These are phyloP conservation scores for Alitta virens DNA, from an alignment of 2,888 invertebrate species.

Conservation along the genomic window DNA sequence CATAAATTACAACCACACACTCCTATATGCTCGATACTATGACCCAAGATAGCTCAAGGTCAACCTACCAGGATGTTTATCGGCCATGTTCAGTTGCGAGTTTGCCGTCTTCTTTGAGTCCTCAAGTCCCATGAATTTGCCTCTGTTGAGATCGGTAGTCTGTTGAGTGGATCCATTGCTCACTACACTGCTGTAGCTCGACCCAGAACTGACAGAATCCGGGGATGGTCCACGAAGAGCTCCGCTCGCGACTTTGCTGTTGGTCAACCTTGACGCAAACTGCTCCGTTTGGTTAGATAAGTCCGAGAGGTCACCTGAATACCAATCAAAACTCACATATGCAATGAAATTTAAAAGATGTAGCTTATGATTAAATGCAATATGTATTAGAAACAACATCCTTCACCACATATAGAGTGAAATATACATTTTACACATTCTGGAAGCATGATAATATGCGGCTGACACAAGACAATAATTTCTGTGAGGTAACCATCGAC, in stretches of 20 bases:
- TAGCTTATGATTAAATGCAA: background rate
- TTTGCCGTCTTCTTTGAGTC: background rate
- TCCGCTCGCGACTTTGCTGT: background rate
- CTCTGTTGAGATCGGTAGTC: background rate
- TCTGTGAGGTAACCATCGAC: no score
- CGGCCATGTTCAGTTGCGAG: background rate
- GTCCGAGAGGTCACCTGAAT: conserved; percentile 41
- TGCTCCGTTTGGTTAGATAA: conserved; percentile 47
- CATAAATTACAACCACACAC: no score
- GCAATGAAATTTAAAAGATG: no score
- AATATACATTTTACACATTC: no score
- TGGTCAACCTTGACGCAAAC: conserved; percentile 41
- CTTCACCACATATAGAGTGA: no score
- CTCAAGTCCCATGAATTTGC: background rate
- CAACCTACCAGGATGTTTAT: background rate
- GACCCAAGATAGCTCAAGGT: no score
- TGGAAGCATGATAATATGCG: no score
- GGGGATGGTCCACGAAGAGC: conserved; percentile 18
- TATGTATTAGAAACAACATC: background rate
- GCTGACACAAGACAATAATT: no score
- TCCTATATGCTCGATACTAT: no score
- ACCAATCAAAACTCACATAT: no score
- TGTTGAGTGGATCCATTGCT: conserved; percentile 36
- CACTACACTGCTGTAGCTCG: conserved; percentile 50
- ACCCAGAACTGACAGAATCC: conserved; percentile 39